Evolutionary conservation across 2,888 invertebrate genomes (phyloP).

Genomic region (Melieria picta): DNA sequence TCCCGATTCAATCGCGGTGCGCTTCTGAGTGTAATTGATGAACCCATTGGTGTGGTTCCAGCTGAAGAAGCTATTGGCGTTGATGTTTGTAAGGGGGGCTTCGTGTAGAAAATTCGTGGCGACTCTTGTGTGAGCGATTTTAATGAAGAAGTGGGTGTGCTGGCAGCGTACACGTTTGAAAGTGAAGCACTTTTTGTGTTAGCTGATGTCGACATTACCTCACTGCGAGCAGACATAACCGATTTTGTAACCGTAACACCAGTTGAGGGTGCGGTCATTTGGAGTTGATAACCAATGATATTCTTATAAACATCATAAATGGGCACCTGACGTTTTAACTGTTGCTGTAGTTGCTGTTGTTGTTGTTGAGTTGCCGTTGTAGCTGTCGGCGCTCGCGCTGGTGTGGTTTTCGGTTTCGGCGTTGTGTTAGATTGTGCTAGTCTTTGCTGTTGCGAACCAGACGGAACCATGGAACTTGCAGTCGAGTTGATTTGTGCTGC

Average conservation of each 20-base stretch:
- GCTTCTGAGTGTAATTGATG: constrained; percentile 23
- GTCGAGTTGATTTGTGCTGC: constrained; percentile 27
- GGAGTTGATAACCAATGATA: constrained; percentile 46
- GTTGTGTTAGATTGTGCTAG: constrained; percentile 30
- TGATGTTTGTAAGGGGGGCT: constrained; percentile 43
- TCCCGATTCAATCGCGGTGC: constrained; percentile 34
- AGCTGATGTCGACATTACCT: constrained; percentile 39
- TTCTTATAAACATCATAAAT: constrained; percentile 45
- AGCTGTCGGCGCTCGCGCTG: constrained; percentile 31
- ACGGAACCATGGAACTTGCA: constrained; percentile 3
- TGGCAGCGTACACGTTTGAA: constrained; percentile 9
- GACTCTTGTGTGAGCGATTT: constrained; percentile 45
- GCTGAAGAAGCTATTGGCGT: constrained; percentile 39
- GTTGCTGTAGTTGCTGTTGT: constrained; percentile 31
- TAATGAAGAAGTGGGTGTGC: constrained; percentile 16
- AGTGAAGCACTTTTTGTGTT: constrained; percentile 19
- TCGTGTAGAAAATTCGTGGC: constrained; percentile 46
- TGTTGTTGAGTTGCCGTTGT: constrained; percentile 33
- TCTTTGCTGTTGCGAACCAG: constrained; percentile 34
- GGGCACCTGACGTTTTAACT: constrained; percentile 38
- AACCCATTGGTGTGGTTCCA: constrained; percentile 16
- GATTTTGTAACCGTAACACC: constrained; percentile 35
- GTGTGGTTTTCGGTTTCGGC: constrained; percentile 12
- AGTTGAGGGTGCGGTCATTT: neutral
- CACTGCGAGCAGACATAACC: constrained; percentile 36